phyloP scores from a whole-genome alignment of 1,140 invertebrate species.

The Bombus pascuorum region DNA sequence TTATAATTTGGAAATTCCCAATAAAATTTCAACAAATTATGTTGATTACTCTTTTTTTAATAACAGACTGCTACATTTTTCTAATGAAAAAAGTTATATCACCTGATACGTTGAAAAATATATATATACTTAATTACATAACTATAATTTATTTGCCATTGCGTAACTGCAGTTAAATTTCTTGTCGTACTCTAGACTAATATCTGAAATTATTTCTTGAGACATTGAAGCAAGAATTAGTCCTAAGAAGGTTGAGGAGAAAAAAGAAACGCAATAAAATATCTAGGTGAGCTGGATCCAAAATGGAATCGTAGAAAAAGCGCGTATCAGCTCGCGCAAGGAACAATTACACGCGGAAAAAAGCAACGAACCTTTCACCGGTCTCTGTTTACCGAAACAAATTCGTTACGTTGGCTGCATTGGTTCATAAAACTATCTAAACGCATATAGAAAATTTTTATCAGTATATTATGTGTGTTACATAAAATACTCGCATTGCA shows the following conservation, averaged over 20 bases:
- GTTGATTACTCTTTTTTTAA: no score
- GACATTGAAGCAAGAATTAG: no score
- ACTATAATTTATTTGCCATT: neutral
- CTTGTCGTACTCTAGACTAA: neutral
- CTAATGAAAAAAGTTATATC: neutral
- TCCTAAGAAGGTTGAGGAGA: neutral
- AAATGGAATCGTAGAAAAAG: neutral
- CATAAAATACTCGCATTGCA: neutral
- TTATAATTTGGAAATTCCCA: no score
- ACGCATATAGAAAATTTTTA: neutral
- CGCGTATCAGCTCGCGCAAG: neutral
- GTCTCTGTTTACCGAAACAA: conserved; percentile 4
- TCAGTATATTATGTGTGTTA: neutral
- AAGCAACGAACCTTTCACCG: conserved; percentile 17
- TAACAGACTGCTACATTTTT: neutral
- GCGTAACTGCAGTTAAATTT: no score
- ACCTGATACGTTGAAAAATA: neutral
- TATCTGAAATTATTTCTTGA: neutral
- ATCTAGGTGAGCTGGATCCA: neutral
- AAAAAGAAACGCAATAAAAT: neutral
- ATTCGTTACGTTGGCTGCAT: neutral
- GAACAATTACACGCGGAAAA: neutral
- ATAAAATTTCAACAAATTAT: no score
- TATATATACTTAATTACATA: neutral
- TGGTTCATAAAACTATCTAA: neutral